Evolutionary conservation across 1,140 invertebrate species (phyloP), one percentile per base, ranked within the genome.

Genomic region (Ylistrum balloti): DNA sequence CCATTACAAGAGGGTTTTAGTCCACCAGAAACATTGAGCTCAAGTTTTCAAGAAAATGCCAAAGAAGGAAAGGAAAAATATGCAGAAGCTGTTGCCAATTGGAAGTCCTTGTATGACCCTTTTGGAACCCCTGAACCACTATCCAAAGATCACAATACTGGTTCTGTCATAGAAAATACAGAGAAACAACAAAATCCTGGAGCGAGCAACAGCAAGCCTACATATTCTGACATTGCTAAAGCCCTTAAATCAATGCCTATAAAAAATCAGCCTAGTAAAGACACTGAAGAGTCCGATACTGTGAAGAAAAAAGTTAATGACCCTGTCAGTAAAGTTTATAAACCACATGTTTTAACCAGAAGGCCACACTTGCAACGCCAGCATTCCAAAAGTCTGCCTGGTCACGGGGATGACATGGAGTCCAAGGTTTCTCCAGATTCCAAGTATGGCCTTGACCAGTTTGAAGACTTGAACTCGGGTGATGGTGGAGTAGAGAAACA

Each of bases 141-240:
- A 22, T 17, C 86, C 15, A 85, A 85, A 85, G 45, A 45, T 33
- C 86, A 90, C 85, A 56, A 85, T 28, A 86, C 88, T 32, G 48
- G 87, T n/a, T 56, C 45, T 35, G 13, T 28, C 86, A 32, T 33
- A 0, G 85, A 45, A 38, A 22, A 87, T 13, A 87, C 74, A 17
- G 7, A 88, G 22, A 86, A n/a, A 20, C 56, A 28, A 74, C 56
- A 28, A 74, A 74, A 74, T 74, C 22, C 22, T 28, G 56, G 56
- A 74, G n/a, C 56, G 56, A 11, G 85, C 7, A 92, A 90, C 22
- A 88, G 45, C 11, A 93, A 92, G 90, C 91, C 90, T 28, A 91
- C 93, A 15, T 94, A 94, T 88, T 94, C 94, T 33, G 93, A 94
- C 85, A 91, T 94, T 20, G 93, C 94, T 38, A 94, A 94, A 90